Percentiles rank a stretch among this genome's conserved stretches.
These are phyloP conservation scores for Diaperis boleti DNA, from an alignment of 2,888 invertebrate species.

Conservation along the genomic window DNA sequence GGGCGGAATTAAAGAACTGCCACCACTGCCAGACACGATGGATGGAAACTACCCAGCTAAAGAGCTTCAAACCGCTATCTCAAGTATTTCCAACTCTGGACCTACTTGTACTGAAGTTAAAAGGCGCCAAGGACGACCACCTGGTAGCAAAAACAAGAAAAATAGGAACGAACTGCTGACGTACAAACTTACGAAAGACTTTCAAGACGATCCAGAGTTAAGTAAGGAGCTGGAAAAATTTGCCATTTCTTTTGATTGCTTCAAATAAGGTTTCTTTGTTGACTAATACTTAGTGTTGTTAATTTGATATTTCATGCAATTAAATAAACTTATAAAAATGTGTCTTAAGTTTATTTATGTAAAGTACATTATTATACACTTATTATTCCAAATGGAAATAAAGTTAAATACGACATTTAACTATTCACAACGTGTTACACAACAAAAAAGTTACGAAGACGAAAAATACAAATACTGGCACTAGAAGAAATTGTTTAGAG, in stretches of 20 bases:
- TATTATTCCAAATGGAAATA: background rate
- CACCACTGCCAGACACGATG: constrained; percentile 45
- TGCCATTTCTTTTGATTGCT: constrained; percentile 46
- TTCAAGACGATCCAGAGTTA: constrained; percentile 64
- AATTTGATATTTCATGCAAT: too few relatives aligned
- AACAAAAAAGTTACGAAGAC: constrained; percentile 33
- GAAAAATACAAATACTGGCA: constrained; percentile 45
- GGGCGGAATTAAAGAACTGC: constrained; percentile 58
- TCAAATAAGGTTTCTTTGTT: constrained; percentile 29
- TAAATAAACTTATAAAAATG: too few relatives aligned
- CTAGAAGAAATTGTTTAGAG: constrained; percentile 43
- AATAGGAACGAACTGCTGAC: constrained; percentile 38
- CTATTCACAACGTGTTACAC: constrained; percentile 35
- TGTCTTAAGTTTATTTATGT: too few relatives aligned
- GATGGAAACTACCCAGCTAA: constrained; percentile 42
- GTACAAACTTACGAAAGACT: constrained; percentile 52
- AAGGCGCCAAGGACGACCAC: constrained; percentile 54
- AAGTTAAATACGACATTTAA: constrained; percentile 37
- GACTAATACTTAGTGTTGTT: too few relatives aligned
- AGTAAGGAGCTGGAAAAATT: constrained; percentile 63
- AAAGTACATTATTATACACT: background rate
- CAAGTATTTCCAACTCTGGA: constrained; percentile 46
- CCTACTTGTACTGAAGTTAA: constrained; percentile 26
- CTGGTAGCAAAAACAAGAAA: constrained; percentile 53
- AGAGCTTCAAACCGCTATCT: constrained; percentile 55